These are phyloP conservation scores for Hypercompe scribonia DNA, from an alignment of 2,888 invertebrate genomes.

Conservation along the genomic window DNA sequence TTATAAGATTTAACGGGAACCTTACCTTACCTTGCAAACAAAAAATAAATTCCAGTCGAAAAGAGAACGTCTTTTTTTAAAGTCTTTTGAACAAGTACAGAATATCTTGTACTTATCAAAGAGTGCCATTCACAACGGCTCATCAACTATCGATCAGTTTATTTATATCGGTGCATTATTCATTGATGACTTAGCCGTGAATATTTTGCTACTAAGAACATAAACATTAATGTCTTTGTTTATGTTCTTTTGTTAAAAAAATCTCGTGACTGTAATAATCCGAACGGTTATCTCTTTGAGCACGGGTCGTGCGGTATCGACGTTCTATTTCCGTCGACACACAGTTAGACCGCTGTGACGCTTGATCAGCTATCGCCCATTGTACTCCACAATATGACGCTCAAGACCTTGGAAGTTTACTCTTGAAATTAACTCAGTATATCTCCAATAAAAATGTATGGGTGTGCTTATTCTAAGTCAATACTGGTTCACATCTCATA, in stretches of 20 bases:
- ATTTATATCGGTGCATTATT: constrained; percentile 29
- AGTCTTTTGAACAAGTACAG: neutral
- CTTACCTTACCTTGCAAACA: no score
- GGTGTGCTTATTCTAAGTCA: constrained; percentile 9
- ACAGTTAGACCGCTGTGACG: constrained; percentile 61
- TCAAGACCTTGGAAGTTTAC: constrained; percentile 48
- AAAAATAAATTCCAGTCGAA: no score
- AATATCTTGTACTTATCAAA: constrained; percentile 18
- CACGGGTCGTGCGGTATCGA: constrained; percentile 59
- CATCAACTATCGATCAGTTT: constrained; percentile 33
- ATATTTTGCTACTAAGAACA: constrained; percentile 33
- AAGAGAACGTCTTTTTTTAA: no score
- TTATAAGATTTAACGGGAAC: no score
- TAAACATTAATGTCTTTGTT: neutral
- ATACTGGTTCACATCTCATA: no score
- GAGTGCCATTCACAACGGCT: constrained; percentile 21
- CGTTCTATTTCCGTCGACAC: constrained; percentile 67
- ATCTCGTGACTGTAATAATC: constrained; percentile 21
- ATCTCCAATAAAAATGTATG: constrained; percentile 40
- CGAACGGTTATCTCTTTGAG: constrained; percentile 43
- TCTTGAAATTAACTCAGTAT: constrained; percentile 18
- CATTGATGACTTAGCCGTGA: constrained; percentile 32
- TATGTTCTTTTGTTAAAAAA: constrained; percentile 2
- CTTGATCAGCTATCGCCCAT: constrained; percentile 66
- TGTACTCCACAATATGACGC: constrained; percentile 55